A percentile compares a stretch with the other conserved stretches of the same genome.
phyloP scores from a whole-genome alignment of 2,797 vertebrate genomes.

The Acridotheres tristis region DNA sequence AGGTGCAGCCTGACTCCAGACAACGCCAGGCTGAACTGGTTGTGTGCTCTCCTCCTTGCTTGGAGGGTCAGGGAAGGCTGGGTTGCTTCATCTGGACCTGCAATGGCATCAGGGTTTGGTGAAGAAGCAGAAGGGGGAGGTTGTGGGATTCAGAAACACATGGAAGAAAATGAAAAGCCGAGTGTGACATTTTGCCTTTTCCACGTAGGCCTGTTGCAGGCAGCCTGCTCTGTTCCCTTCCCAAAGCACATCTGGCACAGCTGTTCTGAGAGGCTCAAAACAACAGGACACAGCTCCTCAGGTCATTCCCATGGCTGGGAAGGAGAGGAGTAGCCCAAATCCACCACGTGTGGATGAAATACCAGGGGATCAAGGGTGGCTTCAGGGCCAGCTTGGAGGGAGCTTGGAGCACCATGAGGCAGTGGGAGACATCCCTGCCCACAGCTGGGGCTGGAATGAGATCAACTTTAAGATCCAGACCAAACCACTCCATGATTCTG shows the following conservation, averaged over 20 bases:
- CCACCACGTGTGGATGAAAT: background rate
- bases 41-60: background rate
- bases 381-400: background rate
- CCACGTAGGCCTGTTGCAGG: background rate
- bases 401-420: background rate
- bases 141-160: background rate
- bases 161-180: background rate
- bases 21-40: background rate
- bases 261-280: background rate
- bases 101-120: background rate
- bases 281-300: background rate
- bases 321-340: background rate
- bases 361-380: background rate
- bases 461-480: background rate
- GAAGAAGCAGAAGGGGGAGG: background rate
- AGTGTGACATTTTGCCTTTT: background rate
- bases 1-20: background rate
- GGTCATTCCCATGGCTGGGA: background rate
- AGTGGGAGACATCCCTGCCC: background rate
- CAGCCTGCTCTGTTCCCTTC: background rate
- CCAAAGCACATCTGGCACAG: background rate
- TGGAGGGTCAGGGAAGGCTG: background rate
- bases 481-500: background rate
- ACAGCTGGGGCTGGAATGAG: background rate
- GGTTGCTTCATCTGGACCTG: background rate